phyloP scores from a whole-genome alignment of 2,113 vertebrate genomes.

The Malurus alboscapulatus region DNA sequence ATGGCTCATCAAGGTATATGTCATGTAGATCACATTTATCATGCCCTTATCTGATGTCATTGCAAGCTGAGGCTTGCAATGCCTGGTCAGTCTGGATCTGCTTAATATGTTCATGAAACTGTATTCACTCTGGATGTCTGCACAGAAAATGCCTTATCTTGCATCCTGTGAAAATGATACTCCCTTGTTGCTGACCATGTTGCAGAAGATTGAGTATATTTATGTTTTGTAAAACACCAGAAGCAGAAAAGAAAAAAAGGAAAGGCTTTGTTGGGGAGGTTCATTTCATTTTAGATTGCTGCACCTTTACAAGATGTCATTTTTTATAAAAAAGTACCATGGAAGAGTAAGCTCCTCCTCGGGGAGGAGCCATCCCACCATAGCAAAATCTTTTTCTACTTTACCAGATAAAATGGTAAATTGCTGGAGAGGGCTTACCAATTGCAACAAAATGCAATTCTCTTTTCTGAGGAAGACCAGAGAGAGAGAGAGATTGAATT shows the following conservation, averaged over 20 bases:
- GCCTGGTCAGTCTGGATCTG: not conserved
- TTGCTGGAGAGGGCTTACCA: not conserved
- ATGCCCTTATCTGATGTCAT: not conserved
- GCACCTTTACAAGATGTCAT: not conserved
- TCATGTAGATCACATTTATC: not conserved
- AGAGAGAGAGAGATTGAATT: not conserved
- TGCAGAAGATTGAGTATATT: not conserved
- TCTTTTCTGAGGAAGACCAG: not conserved
- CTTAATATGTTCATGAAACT: not conserved
- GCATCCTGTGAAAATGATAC: not conserved
- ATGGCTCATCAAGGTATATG: not conserved
- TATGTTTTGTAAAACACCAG: not conserved
- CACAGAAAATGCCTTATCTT: not conserved
- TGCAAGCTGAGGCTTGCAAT: not conserved
- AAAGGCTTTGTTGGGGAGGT: not conserved
- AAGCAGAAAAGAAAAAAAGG: no score
- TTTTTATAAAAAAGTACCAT: not conserved
- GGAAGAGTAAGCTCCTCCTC: not conserved
- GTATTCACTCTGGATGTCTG: not conserved
- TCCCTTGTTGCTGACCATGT: not conserved
- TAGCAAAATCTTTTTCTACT: not conserved
- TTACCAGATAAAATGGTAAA: not conserved
- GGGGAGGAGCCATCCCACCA: not conserved
- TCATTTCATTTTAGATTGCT: not conserved
- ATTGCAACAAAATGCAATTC: not conserved